phyloP scores from a whole-genome alignment of 1,140 invertebrate genomes.

The Leptestheria dahalacensis region DNA sequence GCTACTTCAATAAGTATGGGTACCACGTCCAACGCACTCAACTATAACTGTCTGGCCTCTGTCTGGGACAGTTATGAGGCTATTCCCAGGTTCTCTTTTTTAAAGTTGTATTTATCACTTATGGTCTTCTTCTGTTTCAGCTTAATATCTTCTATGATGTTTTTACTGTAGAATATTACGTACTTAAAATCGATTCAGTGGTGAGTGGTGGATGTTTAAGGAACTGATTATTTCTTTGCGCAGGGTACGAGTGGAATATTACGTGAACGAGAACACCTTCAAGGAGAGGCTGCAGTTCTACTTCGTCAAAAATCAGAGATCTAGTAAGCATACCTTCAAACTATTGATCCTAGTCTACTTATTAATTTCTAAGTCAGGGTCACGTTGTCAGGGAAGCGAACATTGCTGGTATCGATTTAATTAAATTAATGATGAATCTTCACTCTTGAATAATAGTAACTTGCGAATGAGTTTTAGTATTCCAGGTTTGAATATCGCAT shows the following conservation, averaged over 20 bases:
- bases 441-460: no score
- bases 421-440: no score
- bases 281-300: slow-evolving; percentile 95
- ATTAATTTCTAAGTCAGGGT: no score
- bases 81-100: slow-evolving; percentile 56
- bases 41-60: slow-evolving; percentile 66
- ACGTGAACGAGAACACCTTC: slow-evolving; percentile 96
- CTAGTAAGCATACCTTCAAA: slow-evolving; percentile 58
- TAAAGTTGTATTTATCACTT: neutral
- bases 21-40: neutral
- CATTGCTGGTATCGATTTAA: no score
- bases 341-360: neutral
- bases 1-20: neutral
- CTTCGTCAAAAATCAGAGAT: slow-evolving; percentile 97
- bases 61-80: slow-evolving; percentile 70
- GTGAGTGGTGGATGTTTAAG: slow-evolving; percentile 1
- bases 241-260: slow-evolving; percentile 97
- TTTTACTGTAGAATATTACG: no score
- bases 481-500: no score
- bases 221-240: neutral
- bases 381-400: no score
- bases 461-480: no score
- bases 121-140: no score
- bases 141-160: no score
- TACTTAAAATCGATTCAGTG: neutral